Conservation (phyloP, 2,113 vertebrate species). For the Phrynocephalus versicolor region DNA sequence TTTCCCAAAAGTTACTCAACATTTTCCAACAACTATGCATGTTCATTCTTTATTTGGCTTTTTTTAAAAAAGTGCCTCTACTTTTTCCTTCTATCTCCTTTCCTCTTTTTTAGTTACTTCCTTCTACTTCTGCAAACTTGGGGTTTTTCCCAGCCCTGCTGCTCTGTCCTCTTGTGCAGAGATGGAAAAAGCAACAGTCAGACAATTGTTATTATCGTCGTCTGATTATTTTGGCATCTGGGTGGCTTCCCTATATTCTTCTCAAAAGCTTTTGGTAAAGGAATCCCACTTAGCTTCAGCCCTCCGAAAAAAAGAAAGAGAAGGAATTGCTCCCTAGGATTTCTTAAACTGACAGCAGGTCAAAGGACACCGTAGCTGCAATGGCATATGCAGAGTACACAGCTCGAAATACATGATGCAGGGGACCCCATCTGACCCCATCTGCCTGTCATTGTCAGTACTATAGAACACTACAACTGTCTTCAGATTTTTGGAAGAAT, state of each 20-base stretch:
- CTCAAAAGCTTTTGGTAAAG: neutral
- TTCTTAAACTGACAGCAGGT: neutral
- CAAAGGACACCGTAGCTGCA: neutral
- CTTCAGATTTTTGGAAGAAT: fast-evolving
- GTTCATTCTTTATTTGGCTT: neutral
- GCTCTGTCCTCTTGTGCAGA: neutral
- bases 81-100: too few species aligned
- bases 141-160: neutral
- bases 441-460: neutral
- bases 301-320: neutral
- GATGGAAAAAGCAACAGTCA: neutral
- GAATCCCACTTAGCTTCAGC: neutral
- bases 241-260: neutral
- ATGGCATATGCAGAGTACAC: neutral
- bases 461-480: neutral
- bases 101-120: too few species aligned
- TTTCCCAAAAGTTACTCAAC: neutral
- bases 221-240: neutral
- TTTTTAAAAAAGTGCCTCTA: neutral
- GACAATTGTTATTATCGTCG: neutral
- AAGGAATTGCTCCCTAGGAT: neutral
- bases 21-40: neutral
- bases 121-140: neutral
- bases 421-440: neutral
- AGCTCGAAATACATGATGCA: fast-evolving